These are phyloP conservation scores for Zosterops pallidus DNA, from an alignment of 2,113 vertebrate genomes.

Conservation along the genomic window DNA sequence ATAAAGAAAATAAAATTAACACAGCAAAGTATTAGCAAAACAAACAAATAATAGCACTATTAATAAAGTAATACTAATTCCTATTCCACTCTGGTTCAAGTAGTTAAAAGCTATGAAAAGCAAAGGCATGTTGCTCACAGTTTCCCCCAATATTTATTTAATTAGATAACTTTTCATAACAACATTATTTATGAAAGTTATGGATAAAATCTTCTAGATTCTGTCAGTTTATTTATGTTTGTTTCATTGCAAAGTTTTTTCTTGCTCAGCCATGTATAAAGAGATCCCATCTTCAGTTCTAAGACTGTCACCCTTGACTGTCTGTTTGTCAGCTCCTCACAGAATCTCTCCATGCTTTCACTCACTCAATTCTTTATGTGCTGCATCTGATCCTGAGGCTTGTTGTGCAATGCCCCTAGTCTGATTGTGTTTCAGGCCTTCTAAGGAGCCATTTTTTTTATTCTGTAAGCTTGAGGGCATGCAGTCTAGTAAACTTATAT, in stretches of 20 bases:
- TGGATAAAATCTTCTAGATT: not conserved
- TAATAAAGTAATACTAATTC: not conserved
- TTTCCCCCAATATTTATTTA: not conserved
- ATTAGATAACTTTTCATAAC: not conserved
- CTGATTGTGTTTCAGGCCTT: not conserved
- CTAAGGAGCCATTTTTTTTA: not conserved
- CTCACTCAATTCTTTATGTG: fast-evolving
- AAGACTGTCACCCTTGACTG: not conserved
- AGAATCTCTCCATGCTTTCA: not conserved
- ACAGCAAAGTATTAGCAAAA: not conserved
- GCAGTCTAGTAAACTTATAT: not conserved
- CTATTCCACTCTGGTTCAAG: not conserved
- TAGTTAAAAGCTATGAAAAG: not conserved
- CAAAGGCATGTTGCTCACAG: not conserved
- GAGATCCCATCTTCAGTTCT: not conserved
- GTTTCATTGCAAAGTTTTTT: not conserved
- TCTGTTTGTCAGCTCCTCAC: not conserved
- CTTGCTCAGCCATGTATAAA: not conserved
- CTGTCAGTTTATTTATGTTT: not conserved
- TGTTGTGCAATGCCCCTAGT: not conserved
- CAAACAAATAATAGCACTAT: not conserved
- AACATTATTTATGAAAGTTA: not conserved
- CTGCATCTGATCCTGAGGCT: not conserved
- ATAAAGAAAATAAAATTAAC: not conserved
- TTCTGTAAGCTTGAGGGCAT: not conserved